Conservation (phyloP, 2,888 invertebrate species). For the Diarsia brunnea region DNA sequence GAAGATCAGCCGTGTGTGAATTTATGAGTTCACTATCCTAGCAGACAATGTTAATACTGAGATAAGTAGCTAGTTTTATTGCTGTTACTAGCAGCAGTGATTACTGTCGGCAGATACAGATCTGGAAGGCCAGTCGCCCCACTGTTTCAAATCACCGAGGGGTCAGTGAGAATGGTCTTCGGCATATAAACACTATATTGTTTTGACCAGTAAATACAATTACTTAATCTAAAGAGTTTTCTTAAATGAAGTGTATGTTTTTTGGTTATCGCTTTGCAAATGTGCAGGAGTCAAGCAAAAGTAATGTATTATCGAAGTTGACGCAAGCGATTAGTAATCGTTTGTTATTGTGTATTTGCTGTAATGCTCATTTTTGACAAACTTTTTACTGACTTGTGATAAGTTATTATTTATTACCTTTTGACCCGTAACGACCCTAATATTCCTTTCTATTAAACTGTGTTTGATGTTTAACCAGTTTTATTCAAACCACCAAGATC, state of each 20-base stretch:
- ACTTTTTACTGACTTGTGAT: neutral
- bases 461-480: neutral
- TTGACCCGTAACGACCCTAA: fast-evolving
- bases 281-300: slow-evolving; percentile 19
- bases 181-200: slow-evolving; percentile 15
- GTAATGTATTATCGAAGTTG: slow-evolving; percentile 14
- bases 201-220: slow-evolving; percentile 10
- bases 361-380: neutral
- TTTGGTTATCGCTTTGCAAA: slow-evolving; percentile 11
- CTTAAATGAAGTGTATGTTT: neutral
- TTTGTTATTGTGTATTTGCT: neutral
- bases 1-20: slow-evolving; percentile 53
- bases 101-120: slow-evolving; percentile 9
- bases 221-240: slow-evolving; percentile 13
- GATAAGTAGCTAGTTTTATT: slow-evolving; percentile 30
- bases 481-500: neutral
- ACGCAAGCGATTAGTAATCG: slow-evolving; percentile 9
- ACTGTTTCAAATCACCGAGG: slow-evolving; percentile 3
- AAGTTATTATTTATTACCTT: neutral
- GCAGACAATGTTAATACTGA: slow-evolving; percentile 33
- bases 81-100: slow-evolving; percentile 4
- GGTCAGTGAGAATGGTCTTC: slow-evolving; percentile 9
- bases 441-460: neutral
- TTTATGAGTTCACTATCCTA: slow-evolving; percentile 59
- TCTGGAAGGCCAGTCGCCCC: slow-evolving; percentile 7